Conservation (phyloP, 2,113 vertebrate genomes). For the Eublepharis macularius region DNA sequence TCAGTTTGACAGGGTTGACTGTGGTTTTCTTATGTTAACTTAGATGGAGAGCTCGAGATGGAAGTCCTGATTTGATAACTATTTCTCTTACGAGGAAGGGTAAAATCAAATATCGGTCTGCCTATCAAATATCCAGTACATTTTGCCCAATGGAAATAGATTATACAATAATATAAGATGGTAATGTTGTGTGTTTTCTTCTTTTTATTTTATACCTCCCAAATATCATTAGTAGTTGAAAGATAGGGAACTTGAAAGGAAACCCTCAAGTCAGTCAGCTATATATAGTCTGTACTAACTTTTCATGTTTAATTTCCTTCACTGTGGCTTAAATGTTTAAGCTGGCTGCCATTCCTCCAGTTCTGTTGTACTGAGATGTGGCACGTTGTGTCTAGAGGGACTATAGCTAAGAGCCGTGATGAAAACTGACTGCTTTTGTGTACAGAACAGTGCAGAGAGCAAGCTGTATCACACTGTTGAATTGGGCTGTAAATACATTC, state of each 20-base stretch:
- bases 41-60: no score
- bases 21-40: no score
- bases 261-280: not conserved
- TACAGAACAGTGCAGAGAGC: not conserved
- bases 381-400: not conserved
- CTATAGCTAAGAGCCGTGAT: rapidly evolving
- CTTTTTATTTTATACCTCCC: not conserved
- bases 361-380: not conserved
- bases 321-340: not conserved
- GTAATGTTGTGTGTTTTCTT: not conserved
- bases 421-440: not conserved
- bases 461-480: not conserved
- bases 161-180: not conserved
- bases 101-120: no score
- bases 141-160: not conserved
- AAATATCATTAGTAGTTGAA: not conserved
- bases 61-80: no score
- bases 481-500: rapidly evolving
- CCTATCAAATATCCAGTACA: not conserved
- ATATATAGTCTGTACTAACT: not conserved
- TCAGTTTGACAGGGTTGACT: no score
- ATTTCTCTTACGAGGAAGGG: no score
- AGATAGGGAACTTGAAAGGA: not conserved
- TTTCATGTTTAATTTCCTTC: conserved; percentile 8
- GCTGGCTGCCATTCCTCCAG: not conserved